Conservation (phyloP, 2,113 vertebrate species). For the Amblyopsis rosae region DNA sequence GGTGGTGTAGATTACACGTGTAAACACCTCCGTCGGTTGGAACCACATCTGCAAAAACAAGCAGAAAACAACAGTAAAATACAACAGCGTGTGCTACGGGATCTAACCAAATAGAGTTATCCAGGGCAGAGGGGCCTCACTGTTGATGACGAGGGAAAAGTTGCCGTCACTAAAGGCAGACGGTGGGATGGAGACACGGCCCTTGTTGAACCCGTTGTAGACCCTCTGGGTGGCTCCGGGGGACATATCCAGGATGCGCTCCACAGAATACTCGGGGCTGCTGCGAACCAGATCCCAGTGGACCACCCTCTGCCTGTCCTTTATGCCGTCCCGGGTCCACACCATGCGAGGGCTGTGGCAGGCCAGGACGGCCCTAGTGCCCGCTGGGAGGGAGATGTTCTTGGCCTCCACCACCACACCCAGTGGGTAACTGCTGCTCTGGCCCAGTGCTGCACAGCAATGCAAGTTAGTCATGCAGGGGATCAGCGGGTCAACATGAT, state of each 20-base stretch:
- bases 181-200: slow-evolving; percentile 80
- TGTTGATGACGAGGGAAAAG: slow-evolving; percentile 87
- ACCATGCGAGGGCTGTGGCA: slow-evolving; percentile 91
- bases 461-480: slow-evolving; percentile 8
- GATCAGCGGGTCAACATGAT: neutral
- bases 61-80: slow-evolving; percentile 6
- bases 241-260: slow-evolving; percentile 88
- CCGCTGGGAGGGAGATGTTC: slow-evolving; percentile 77
- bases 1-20: slow-evolving; percentile 93
- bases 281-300: slow-evolving; percentile 89
- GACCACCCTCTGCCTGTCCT: slow-evolving; percentile 91
- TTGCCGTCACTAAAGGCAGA: slow-evolving; percentile 89
- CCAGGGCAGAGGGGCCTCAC: slow-evolving; percentile 50
- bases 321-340: slow-evolving; percentile 88
- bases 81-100: neutral
- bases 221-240: slow-evolving; percentile 84
- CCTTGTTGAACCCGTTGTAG: slow-evolving; percentile 85
- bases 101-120: neutral
- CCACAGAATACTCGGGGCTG: slow-evolving; percentile 73
- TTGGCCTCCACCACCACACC: slow-evolving; percentile 81
- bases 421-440: slow-evolving; percentile 56
- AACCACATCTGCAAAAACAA: slow-evolving; percentile 67
- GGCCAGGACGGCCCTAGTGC: slow-evolving; percentile 78
- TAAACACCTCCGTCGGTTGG: slow-evolving; percentile 84
- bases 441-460: slow-evolving; percentile 61